Conservation (phyloP, 1,140 invertebrate species). For the Cotesia typhae region DNA sequence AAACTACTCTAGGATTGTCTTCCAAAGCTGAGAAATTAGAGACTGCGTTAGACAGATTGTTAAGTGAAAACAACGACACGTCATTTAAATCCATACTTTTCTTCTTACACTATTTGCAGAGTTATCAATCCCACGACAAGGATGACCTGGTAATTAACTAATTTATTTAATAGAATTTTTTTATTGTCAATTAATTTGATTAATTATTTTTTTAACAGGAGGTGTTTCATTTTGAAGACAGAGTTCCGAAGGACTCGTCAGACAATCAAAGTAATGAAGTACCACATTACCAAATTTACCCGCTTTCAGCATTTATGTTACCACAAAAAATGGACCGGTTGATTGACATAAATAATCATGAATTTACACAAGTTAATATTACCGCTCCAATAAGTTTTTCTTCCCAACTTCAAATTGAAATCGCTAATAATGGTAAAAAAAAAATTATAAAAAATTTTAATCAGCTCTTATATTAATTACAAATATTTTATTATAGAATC, state of each 20-base stretch:
- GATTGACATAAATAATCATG: slow-evolving; percentile 40
- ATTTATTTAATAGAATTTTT: slow-evolving; percentile 9
- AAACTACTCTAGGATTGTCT: slow-evolving; percentile 38
- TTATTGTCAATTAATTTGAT: slow-evolving; percentile 16
- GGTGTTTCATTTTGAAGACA: slow-evolving; percentile 53
- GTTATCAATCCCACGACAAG: slow-evolving; percentile 41
- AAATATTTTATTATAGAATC: slow-evolving; percentile 31
- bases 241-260: slow-evolving; percentile 48
- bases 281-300: slow-evolving; percentile 55
- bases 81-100: slow-evolving; percentile 43
- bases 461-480: neutral
- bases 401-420: slow-evolving; percentile 2
- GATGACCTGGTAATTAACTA: slow-evolving; percentile 44
- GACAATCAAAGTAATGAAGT: slow-evolving; percentile 32
- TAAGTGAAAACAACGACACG: slow-evolving; percentile 19
- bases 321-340: slow-evolving; percentile 53
- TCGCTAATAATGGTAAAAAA: neutral
- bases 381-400: slow-evolving; percentile 17
- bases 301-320: slow-evolving; percentile 52
- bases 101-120: slow-evolving; percentile 54
- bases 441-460: neutral
- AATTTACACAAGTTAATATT: slow-evolving; percentile 21
- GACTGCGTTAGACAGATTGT: slow-evolving; percentile 46
- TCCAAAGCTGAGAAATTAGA: slow-evolving; percentile 52
- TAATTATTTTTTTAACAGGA: slow-evolving; percentile 46